Conservation (phyloP, 1,140 invertebrate genomes). For the Drosophila simulans region DNA sequence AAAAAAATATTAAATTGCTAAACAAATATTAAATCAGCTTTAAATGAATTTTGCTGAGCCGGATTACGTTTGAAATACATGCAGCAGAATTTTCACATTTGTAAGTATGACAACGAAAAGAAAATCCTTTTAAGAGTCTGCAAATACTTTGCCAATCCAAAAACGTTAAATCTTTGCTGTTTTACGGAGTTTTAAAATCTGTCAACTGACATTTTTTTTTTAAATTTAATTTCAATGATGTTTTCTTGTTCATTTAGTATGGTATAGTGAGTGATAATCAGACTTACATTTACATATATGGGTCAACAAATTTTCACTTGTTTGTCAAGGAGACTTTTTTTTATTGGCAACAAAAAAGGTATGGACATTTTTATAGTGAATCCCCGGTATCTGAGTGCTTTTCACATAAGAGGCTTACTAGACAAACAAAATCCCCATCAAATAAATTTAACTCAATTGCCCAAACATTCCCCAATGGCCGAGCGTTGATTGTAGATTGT, state of each 20-base stretch:
- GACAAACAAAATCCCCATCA: slow-evolving; percentile 46
- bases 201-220: too few species aligned
- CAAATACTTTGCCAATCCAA: slow-evolving; percentile 15
- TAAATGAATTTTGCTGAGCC: slow-evolving; percentile 30
- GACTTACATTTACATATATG: slow-evolving; percentile 3
- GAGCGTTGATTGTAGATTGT: slow-evolving; percentile 20
- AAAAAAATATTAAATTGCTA: slow-evolving; percentile 10
- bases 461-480: slow-evolving; percentile 42
- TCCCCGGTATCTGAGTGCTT: slow-evolving; percentile 19
- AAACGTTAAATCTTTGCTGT: slow-evolving; percentile 33
- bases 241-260: neutral
- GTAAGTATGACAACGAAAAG: slow-evolving; percentile 12
- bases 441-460: slow-evolving; percentile 58
- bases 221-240: too few species aligned
- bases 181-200: too few species aligned
- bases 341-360: neutral
- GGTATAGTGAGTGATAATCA: neutral
- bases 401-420: slow-evolving; percentile 50
- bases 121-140: neutral
- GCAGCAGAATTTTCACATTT: slow-evolving; percentile 14
- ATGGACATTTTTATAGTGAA: neutral
- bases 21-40: slow-evolving; percentile 25
- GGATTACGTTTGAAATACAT: slow-evolving; percentile 26
- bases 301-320: slow-evolving; percentile 27
- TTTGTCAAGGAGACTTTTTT: neutral